Percentiles rank a stretch among this genome's conserved stretches.
Conservation (phyloP, 2,113 vertebrate genomes). For the Phainopepla nitens region DNA sequence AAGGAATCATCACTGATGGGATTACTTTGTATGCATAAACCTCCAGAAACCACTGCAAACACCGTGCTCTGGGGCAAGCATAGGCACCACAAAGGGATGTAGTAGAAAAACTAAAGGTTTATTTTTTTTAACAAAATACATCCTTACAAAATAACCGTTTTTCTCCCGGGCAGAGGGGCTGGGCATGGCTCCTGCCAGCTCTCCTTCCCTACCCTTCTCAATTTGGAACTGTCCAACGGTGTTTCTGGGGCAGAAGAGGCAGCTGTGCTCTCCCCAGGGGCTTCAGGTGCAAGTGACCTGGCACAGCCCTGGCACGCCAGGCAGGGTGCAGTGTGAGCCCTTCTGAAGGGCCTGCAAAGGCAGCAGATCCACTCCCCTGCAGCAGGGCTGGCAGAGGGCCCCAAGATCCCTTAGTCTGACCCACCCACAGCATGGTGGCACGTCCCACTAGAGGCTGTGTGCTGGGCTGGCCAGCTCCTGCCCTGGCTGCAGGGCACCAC, state of each 20-base stretch:
- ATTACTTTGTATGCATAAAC: background rate
- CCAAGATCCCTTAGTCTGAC: background rate
- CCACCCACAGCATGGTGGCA: background rate
- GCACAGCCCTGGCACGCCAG: fast-evolving
- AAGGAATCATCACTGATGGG: background rate
- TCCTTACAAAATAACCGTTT: slow-evolving; percentile 25
- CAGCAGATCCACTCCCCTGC: background rate
- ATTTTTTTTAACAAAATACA: slow-evolving; percentile 36
- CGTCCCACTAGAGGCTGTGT: background rate
- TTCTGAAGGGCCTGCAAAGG: background rate
- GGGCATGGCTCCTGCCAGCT: background rate
- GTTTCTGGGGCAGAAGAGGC: background rate
- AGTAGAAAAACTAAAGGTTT: slow-evolving; percentile 66
- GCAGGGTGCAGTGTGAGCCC: background rate
- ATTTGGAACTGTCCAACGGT: background rate
- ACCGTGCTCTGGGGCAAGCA: fast-evolving
- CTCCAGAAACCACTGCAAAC: background rate
- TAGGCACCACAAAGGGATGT: background rate
- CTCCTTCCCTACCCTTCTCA: background rate
- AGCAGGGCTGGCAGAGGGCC: background rate
- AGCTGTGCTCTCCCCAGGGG: background rate
- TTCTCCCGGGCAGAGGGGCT: background rate
- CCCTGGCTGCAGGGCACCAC: background rate
- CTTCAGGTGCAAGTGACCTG: background rate
- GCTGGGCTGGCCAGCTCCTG: background rate